A percentile compares a stretch with the other conserved stretches of the same genome.
These are phyloP conservation scores for Hylyphantes graminicola DNA, from an alignment of 1,140 invertebrate genomes.

Conservation along the genomic window DNA sequence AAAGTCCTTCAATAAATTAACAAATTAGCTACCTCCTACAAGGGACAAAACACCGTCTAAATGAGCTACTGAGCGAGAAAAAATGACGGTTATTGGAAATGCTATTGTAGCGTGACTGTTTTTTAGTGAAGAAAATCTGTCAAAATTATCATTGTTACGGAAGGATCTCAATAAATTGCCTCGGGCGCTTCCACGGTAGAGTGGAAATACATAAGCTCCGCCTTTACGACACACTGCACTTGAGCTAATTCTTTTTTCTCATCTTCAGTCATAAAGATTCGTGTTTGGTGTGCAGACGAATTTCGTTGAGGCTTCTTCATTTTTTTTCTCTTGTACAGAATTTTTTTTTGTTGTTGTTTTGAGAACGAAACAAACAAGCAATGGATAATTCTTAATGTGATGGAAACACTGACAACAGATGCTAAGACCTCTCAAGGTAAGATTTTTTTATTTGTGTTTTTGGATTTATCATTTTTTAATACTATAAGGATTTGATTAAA, in stretches of 20 bases:
- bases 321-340: not conserved
- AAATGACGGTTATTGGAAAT: constrained; percentile 36
- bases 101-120: constrained; percentile 15
- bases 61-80: not conserved
- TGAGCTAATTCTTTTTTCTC: constrained; percentile 24
- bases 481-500: not conserved
- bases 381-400: not conserved
- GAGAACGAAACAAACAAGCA: not conserved
- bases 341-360: not conserved
- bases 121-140: not conserved
- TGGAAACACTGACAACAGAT: not conserved
- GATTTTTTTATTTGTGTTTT: not conserved
- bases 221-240: constrained; percentile 46
- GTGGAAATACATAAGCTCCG: constrained; percentile 5
- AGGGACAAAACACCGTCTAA: not conserved
- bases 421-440: not conserved
- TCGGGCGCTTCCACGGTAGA: constrained; percentile 23
- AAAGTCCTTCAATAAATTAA: not conserved
- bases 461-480: not conserved
- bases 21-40: not conserved
- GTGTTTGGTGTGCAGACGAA: not conserved
- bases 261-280: constrained; percentile 15
- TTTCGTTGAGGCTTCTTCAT: not conserved
- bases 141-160: constrained; percentile 35
- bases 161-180: constrained; percentile 14